Evolutionary conservation across 1,140 invertebrate genomes (phyloP), one percentile per base, ranked within the genome.

Genomic region (Ephestia elutella): DNA sequence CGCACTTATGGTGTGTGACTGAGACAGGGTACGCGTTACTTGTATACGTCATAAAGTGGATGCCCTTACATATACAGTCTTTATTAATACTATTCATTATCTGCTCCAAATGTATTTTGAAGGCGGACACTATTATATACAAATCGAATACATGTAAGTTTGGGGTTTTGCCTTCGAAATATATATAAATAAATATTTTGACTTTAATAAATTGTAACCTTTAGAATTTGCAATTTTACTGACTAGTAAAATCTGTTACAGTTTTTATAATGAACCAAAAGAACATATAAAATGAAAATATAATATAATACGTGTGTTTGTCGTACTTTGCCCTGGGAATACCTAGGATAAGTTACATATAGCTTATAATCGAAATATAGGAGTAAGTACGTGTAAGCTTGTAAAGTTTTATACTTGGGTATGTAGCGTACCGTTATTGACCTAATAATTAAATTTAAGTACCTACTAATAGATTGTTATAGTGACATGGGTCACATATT

Each of bases 401-500:
- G 15, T 44, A n/a, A 44, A 15, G n/a, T 44, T 44, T 44, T 44
- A n/a, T 44, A 44, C 38, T 44, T 44, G 38, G 38, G 13, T 15
- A 44, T 44, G 1, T 44, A 44, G 15, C 30, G 30, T 44, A 44
- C 38, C 38, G 15, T 17, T 15, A 44, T 15, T 44, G 15, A 44
- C 15, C 38, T 44, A 44, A 44, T 44, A 15, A 44, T 44, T 44
- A 44, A 10, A 32, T 44, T n/a, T 44, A 44, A 44, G 38, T 44
- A 44, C n/a, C 13, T 44, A 70, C 61, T 62, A 68, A 69, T 76
- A 81, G 71, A 73, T 75, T 85, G 81, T 86, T 83, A 82, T 66
- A 72, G 79, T 82, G 80, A 75, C 79, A 17, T 68, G 61, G 55
- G 73, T 80, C 78, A 73, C 74, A 66, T 78, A 79, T 82, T 81